A percentile compares a stretch with the other conserved stretches of the same genome.
phyloP scores from a whole-genome alignment of 1,140 invertebrate species.

The Zaprionus tsacasi region DNA sequence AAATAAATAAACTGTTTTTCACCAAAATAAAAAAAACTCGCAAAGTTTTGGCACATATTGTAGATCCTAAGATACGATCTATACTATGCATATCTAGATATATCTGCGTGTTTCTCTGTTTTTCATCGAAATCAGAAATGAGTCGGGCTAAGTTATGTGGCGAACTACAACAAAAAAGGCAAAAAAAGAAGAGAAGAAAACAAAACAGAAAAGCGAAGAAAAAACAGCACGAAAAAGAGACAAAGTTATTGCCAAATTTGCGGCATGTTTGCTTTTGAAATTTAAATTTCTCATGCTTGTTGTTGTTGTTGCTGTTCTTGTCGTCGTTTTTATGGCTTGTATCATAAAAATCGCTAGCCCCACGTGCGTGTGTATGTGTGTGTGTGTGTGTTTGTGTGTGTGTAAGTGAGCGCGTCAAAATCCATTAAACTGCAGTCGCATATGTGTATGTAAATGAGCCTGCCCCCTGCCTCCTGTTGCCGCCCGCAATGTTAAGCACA shows the following conservation, averaged over 20 bases:
- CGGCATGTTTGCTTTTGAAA: slow-evolving; percentile 83
- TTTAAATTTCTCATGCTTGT: slow-evolving; percentile 75
- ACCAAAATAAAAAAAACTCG: slow-evolving; percentile 7
- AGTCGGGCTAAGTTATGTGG: slow-evolving; percentile 28
- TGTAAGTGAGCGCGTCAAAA: slow-evolving; percentile 53
- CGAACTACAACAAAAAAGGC: slow-evolving; percentile 13
- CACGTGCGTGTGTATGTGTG: slow-evolving; percentile 9
- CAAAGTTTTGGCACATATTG: slow-evolving; percentile 29
- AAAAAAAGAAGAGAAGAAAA: slow-evolving; percentile 20
- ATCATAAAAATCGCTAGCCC: slow-evolving; percentile 65
- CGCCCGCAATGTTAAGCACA: slow-evolving; percentile 19
- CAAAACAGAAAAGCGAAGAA: slow-evolving; percentile 21
- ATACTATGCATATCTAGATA: not conserved
- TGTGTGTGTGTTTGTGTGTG: slow-evolving; percentile 8
- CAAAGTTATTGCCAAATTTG: slow-evolving; percentile 80
- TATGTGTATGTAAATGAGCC: slow-evolving; percentile 37
- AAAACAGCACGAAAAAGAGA: slow-evolving; percentile 18
- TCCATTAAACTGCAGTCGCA: slow-evolving; percentile 69
- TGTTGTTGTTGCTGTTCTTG: slow-evolving; percentile 40
- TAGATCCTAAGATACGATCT: slow-evolving; percentile 19
- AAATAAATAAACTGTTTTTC: slow-evolving; percentile 2
- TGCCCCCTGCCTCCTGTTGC: slow-evolving; percentile 16
- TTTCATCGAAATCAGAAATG: slow-evolving; percentile 65
- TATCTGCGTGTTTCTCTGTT: slow-evolving; percentile 20
- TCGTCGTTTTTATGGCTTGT: slow-evolving; percentile 68